Percentiles rank a stretch among this genome's conserved stretches.
These are phyloP conservation scores for Sterrhoptilus dennistouni DNA, from an alignment of 2,113 vertebrate genomes.

Conservation along the genomic window DNA sequence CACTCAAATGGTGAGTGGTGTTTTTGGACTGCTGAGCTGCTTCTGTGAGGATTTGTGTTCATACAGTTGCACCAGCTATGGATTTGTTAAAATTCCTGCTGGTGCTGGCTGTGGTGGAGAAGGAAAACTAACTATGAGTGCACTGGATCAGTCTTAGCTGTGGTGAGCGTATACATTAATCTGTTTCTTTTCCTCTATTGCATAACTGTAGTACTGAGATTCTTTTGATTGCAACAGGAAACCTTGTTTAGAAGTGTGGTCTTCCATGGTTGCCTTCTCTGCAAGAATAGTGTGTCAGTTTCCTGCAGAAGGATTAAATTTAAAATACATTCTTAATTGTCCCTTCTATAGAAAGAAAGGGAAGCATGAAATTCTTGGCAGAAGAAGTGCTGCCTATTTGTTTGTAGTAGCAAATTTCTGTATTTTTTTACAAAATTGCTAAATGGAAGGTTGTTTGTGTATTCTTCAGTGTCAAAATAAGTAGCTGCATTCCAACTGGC, in stretches of 20 bases:
- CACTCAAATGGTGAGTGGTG: neutral
- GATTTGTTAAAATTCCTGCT: neutral
- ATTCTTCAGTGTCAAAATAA: neutral
- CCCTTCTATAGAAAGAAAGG: neutral
- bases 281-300: neutral
- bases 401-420: neutral
- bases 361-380: neutral
- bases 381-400: neutral
- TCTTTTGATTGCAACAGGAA: neutral
- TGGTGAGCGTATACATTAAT: neutral
- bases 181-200: neutral
- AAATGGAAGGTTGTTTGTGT: neutral
- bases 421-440: neutral
- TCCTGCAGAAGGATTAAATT: neutral
- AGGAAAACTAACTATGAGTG: neutral
- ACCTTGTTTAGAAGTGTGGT: neutral
- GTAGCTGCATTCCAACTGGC: neutral
- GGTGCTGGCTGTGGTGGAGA: neutral
- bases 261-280: neutral
- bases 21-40: neutral
- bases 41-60: neutral
- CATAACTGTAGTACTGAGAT: neutral
- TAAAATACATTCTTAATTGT: neutral
- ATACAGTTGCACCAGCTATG: accelerated
- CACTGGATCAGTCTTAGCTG: neutral